phyloP scores from a whole-genome alignment of 2,888 invertebrate genomes.

The Monochamus alternatus region DNA sequence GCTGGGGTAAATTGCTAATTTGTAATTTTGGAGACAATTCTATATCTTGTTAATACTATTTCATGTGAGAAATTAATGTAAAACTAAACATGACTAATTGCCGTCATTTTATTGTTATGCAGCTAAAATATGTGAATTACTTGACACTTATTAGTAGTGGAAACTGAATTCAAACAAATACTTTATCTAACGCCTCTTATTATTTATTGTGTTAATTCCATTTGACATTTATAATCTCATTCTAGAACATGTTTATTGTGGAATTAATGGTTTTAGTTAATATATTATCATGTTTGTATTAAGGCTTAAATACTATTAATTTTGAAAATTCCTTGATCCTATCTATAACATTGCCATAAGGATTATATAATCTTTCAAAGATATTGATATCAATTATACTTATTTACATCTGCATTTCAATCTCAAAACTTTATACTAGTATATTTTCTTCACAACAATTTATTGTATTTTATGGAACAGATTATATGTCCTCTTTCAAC shows the following conservation, averaged over 20 bases:
- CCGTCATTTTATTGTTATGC: too few species aligned
- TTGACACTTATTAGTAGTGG: too few species aligned
- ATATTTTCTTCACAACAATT: too few species aligned
- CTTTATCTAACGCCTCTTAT: slow-evolving; percentile 11
- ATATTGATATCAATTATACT: neutral
- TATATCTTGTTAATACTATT: slow-evolving; percentile 34
- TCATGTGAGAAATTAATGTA: too few species aligned
- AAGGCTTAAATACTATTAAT: slow-evolving; percentile 9
- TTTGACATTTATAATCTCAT: slow-evolving; percentile 31
- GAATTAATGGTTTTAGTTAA: slow-evolving; percentile 15
- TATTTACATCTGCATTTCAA: neutral
- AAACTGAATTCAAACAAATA: neutral
- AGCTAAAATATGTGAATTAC: too few species aligned
- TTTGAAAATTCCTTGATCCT: neutral
- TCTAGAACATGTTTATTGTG: slow-evolving; percentile 2
- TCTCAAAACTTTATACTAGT: too few species aligned
- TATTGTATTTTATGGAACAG: neutral
- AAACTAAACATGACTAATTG: too few species aligned
- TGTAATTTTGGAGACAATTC: slow-evolving; percentile 24
- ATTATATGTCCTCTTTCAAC: neutral
- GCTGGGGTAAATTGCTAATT: slow-evolving; percentile 87
- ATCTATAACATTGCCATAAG: neutral
- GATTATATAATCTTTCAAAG: slow-evolving; percentile 5
- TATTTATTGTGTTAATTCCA: slow-evolving; percentile 3
- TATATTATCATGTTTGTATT: slow-evolving; percentile 17